Percentiles rank a stretch among this genome's conserved stretches.
phyloP scores from a whole-genome alignment of 2,888 invertebrate species.

The Lucinisca nassula region DNA sequence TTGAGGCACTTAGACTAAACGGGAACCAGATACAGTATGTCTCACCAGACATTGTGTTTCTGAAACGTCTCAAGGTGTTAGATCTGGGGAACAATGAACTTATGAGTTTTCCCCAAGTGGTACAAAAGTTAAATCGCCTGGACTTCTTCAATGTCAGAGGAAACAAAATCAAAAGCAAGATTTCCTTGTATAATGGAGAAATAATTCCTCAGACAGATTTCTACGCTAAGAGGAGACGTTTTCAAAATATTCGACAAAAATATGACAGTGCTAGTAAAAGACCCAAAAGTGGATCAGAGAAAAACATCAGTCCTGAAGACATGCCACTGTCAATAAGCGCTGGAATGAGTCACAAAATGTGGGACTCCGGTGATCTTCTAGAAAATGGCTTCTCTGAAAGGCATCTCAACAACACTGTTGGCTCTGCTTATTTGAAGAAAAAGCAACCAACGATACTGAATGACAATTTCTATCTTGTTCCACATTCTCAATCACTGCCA shows the following conservation, averaged over 20 bases:
- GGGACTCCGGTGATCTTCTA: constrained; percentile 72
- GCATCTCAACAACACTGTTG: constrained; percentile 63
- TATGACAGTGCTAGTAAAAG: constrained; percentile 15
- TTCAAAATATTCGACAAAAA: constrained; percentile 34
- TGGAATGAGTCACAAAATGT: constrained; percentile 57
- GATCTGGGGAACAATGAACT: constrained; percentile 85
- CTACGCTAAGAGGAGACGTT: constrained; percentile 38
- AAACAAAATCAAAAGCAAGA: constrained; percentile 74
- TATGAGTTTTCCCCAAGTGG: constrained; percentile 80
- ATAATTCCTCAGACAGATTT: constrained; percentile 57
- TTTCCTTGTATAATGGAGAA: constrained; percentile 58
- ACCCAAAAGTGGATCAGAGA: constrained; percentile 9
- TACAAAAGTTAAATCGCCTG: constrained; percentile 83
- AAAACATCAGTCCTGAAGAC: constrained; percentile 14
- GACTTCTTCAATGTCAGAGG: constrained; percentile 85
- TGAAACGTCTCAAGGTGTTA: constrained; percentile 81
- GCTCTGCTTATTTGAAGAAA: constrained; percentile 50
- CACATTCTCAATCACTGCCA: neutral
- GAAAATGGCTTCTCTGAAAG: constrained; percentile 72
- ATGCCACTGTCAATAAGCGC: constrained; percentile 22
- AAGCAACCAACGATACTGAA: neutral
- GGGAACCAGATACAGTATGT: constrained; percentile 83
- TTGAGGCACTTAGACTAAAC: constrained; percentile 81
- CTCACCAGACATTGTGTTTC: constrained; percentile 82
- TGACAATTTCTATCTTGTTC: neutral